A percentile compares a stretch with the other conserved stretches of the same genome.
phyloP scores from a whole-genome alignment of 1,140 invertebrate genomes.

The Bathynomus jamesi region DNA sequence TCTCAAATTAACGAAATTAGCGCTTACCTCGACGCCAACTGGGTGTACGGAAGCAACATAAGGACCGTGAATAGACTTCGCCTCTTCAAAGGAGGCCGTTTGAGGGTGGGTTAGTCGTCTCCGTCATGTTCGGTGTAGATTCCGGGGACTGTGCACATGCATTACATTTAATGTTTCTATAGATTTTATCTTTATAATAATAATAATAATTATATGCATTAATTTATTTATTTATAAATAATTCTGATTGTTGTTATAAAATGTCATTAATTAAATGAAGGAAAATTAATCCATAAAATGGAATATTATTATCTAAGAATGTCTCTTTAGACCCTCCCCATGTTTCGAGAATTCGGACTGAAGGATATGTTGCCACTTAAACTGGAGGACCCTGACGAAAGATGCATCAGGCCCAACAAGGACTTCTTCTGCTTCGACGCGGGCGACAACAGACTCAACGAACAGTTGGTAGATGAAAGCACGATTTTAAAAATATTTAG shows the following conservation, averaged over 20 bases:
- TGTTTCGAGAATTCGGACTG: slow-evolving; percentile 74
- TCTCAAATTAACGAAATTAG: slow-evolving; percentile 48
- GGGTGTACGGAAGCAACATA: slow-evolving; percentile 49
- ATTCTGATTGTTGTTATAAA: too few species aligned
- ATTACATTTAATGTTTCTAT: not conserved
- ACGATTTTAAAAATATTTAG: not conserved
- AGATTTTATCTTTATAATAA: not conserved
- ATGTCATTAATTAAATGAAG: too few species aligned
- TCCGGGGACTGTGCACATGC: not conserved
- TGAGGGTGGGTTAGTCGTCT: slow-evolving; percentile 35
- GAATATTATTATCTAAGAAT: too few species aligned
- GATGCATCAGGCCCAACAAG: slow-evolving; percentile 74
- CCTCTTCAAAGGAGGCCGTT: slow-evolving; percentile 45
- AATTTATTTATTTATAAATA: too few species aligned
- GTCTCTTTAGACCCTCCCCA: slow-evolving; percentile 49
- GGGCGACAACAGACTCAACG: slow-evolving; percentile 86
- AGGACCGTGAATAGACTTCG: slow-evolving; percentile 46
- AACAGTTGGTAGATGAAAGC: slow-evolving; percentile 55
- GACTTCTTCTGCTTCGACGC: slow-evolving; percentile 82
- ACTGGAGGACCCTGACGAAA: slow-evolving; percentile 80
- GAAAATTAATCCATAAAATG: too few species aligned
- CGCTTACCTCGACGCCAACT: slow-evolving; percentile 49
- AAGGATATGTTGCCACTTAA: slow-evolving; percentile 85
- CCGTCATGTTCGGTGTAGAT: not conserved
- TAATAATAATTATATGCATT: too few species aligned